phyloP scores from a whole-genome alignment of 2,113 vertebrate genomes.

The Peromyscus leucopus region DNA sequence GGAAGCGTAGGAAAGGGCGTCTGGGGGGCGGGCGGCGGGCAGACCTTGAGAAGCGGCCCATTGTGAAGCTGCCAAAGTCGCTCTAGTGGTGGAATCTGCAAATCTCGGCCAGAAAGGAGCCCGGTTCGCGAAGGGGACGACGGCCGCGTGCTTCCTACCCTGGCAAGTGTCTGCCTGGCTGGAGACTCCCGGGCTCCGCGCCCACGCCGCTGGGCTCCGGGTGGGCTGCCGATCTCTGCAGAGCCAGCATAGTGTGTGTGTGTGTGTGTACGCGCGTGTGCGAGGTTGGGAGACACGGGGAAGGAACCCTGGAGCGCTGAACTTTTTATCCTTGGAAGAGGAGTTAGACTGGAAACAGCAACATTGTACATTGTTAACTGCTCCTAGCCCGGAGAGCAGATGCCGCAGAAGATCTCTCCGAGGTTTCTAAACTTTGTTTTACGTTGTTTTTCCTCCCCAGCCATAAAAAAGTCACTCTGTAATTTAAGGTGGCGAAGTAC shows the following conservation, averaged over 20 bases:
- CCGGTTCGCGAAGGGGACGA: background rate
- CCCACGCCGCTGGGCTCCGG: background rate
- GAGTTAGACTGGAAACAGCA: slow-evolving; percentile 18
- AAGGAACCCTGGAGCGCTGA: slow-evolving; percentile 23
- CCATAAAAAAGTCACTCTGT: background rate
- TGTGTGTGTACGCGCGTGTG: background rate
- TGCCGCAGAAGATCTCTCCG: background rate
- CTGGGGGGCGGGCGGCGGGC: background rate
- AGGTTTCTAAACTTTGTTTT: slow-evolving; percentile 4
- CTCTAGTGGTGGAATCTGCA: slow-evolving; percentile 72
- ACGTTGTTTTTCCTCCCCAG: background rate
- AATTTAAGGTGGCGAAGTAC: background rate
- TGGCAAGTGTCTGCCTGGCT: background rate
- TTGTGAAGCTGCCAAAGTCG: slow-evolving; percentile 77
- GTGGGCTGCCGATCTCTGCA: background rate
- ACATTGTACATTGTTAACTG: background rate
- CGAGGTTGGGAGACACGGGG: background rate
- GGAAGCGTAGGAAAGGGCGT: slow-evolving; percentile 2
- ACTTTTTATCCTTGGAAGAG: slow-evolving; percentile 36
- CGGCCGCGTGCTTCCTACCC: background rate
- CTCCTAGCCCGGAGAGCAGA: slow-evolving; percentile 26
- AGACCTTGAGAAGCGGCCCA: slow-evolving; percentile 45
- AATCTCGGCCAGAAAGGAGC: slow-evolving; percentile 19
- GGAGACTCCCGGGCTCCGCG: background rate
- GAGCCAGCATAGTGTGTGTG: background rate